Percentiles rank a stretch among this genome's conserved stretches.
These are phyloP conservation scores for Galagoides demidoff DNA, from an alignment of 2,797 vertebrate genomes.

Conservation along the genomic window DNA sequence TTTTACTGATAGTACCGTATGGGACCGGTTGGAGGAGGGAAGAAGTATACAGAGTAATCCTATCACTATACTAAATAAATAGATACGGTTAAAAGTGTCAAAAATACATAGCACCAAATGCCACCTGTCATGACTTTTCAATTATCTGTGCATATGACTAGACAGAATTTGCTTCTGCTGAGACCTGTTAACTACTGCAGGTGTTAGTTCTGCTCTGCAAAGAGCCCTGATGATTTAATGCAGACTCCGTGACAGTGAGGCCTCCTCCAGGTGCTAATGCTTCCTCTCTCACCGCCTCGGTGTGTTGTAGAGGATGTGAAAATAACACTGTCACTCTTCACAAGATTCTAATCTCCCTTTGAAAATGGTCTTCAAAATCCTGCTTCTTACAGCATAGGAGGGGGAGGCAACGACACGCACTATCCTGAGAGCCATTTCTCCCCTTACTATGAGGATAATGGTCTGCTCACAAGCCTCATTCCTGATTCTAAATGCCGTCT, in stretches of 20 bases:
- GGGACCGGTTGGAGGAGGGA: not conserved
- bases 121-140: not conserved
- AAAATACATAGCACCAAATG: not conserved
- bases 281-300: conserved; percentile 34
- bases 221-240: conserved; percentile 37
- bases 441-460: not conserved
- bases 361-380: conserved; percentile 64
- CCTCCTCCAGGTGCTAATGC: conserved; percentile 57
- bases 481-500: not conserved
- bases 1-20: not conserved
- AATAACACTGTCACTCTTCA: conserved; percentile 69
- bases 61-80: not conserved
- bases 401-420: not conserved
- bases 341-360: conserved; percentile 54
- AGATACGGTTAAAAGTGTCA: conserved; percentile 12
- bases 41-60: not conserved
- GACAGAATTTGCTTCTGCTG: conserved; percentile 32
- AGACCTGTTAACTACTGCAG: conserved; percentile 2
- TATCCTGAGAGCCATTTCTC: conserved; percentile 52
- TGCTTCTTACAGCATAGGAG: not conserved
- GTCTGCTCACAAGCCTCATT: not conserved
- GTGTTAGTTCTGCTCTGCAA: conserved; percentile 26
- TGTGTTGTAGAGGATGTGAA: conserved; percentile 60
- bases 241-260: conserved; percentile 9
- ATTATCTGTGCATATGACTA: not conserved